Conservation (phyloP, 2,797 vertebrate genomes). For the Mallotus villosus region DNA sequence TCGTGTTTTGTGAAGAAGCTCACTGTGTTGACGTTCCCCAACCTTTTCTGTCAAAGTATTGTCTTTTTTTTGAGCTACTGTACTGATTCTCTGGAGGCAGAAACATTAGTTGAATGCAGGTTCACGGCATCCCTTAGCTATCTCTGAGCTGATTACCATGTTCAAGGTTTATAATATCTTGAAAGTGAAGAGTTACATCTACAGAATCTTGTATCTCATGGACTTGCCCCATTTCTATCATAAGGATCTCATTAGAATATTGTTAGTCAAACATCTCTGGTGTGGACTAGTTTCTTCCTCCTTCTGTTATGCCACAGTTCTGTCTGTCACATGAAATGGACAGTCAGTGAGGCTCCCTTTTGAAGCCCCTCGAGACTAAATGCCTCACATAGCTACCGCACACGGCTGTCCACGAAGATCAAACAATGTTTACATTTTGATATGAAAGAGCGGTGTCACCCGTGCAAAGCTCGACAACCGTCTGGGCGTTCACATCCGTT, state of each 20-base stretch:
- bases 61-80: neutral
- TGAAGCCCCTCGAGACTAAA: conserved; percentile 8
- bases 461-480: conserved; percentile 14
- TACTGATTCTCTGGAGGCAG: neutral
- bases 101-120: neutral
- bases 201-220: neutral
- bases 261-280: conserved; percentile 20
- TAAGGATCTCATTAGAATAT: neutral
- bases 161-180: neutral
- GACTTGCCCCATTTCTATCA: neutral
- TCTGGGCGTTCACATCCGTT: conserved; percentile 8
- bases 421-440: conserved; percentile 53
- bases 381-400: conserved; percentile 37
- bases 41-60: conserved; percentile 20
- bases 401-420: conserved; percentile 20
- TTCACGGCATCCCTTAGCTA: neutral
- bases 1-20: conserved; percentile 30
- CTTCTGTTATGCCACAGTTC: conserved; percentile 8
- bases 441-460: conserved; percentile 38
- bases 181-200: neutral
- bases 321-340: conserved; percentile 16
- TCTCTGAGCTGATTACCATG: neutral
- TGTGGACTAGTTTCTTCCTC: conserved; percentile 21
- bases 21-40: conserved; percentile 21
- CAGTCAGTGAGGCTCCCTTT: conserved; percentile 30